Evolutionary conservation across 1,140 invertebrate species (phyloP).

Genomic region (Aleiodes sp.): DNA sequence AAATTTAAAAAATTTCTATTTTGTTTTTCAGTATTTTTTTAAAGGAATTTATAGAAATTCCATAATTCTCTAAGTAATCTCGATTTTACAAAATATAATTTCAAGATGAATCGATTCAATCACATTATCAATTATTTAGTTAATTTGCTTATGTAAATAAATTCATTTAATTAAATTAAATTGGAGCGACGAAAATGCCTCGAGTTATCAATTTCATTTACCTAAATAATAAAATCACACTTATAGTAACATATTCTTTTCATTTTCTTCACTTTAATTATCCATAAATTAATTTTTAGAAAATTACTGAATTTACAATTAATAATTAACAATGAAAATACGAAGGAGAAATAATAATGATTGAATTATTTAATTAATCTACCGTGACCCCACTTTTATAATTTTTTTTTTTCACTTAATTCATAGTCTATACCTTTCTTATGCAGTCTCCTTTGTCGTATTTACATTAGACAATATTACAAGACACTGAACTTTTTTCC

Average conservation of each 20-base stretch:
- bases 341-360: constrained; percentile 1
- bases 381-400: constrained; percentile 2
- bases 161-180: background rate
- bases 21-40: too few species aligned
- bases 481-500: constrained; percentile 39
- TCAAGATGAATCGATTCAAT: too few species aligned
- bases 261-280: constrained; percentile 3
- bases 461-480: constrained; percentile 42
- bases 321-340: constrained; percentile 16
- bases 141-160: constrained; percentile 25
- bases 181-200: background rate
- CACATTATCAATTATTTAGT: too few species aligned
- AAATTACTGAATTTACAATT: constrained; percentile 22
- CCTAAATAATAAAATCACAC: constrained; percentile 6
- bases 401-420: constrained; percentile 6
- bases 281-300: constrained; percentile 12
- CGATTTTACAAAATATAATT: too few species aligned
- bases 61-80: too few species aligned
- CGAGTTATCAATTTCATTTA: background rate
- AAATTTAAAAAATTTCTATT: too few species aligned
- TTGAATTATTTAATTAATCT: constrained; percentile 21
- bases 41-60: too few species aligned
- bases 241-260: background rate
- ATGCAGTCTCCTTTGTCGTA: constrained; percentile 32
- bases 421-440: constrained; percentile 16